Conservation (phyloP, 1,140 invertebrate species). For the Drosophila bocki region DNA sequence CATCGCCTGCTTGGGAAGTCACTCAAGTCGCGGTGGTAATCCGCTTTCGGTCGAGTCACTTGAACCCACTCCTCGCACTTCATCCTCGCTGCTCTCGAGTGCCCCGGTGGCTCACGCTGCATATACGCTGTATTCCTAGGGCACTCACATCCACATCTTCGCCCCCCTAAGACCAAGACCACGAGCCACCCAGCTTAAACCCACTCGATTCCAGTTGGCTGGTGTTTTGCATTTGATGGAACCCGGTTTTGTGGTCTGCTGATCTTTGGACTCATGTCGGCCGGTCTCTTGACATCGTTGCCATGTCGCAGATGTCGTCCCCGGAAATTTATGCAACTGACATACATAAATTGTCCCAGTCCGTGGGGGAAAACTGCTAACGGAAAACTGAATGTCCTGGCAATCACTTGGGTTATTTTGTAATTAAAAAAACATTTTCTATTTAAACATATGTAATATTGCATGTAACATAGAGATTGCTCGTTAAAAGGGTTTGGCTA, state of each 20-base stretch:
- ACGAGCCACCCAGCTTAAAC: conserved; percentile 1
- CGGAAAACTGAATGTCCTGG: not conserved
- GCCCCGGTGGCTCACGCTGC: conserved; percentile 42
- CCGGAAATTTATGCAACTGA: conserved; percentile 25
- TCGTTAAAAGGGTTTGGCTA: too few relatives aligned
- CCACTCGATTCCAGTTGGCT: conserved; percentile 71
- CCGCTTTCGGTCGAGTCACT: conserved; percentile 73
- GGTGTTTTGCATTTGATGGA: conserved; percentile 66
- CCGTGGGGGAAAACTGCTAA: not conserved
- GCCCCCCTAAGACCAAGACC: not conserved
- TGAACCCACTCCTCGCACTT: conserved; percentile 66
- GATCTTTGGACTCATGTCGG: conserved; percentile 53
- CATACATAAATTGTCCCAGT: conserved; percentile 29
- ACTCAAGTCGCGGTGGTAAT: conserved; percentile 73
- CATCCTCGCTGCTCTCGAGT: conserved; percentile 34
- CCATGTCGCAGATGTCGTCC: conserved; percentile 18
- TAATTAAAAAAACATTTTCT: not conserved
- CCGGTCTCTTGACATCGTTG: conserved; percentile 50
- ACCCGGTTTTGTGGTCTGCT: conserved; percentile 56
- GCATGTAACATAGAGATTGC: not conserved
- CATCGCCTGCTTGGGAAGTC: conserved; percentile 50
- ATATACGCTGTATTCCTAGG: conserved; percentile 57
- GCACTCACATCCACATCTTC: conserved; percentile 1
- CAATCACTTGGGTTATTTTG: not conserved
- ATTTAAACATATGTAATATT: not conserved